Conservation (phyloP, 2,113 vertebrate species). For the Anser brachyrhynchus region DNA sequence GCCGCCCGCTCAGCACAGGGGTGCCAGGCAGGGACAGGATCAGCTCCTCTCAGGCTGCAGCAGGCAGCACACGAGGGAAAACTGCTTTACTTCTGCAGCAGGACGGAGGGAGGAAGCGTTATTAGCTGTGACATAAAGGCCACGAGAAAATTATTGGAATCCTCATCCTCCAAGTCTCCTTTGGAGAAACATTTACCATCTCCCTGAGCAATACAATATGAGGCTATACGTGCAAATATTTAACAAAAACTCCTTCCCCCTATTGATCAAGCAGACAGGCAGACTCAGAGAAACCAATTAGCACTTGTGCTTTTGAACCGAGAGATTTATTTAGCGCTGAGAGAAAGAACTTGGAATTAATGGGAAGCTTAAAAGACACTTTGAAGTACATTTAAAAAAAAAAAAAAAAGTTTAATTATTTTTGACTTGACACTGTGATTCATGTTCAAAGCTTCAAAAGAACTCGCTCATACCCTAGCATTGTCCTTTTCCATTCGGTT, state of each 20-base stretch:
- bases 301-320: constrained; percentile 56
- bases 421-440: constrained; percentile 62
- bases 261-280: constrained; percentile 52
- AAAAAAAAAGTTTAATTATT: constrained; percentile 63
- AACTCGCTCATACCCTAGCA: neutral
- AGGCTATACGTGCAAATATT: constrained; percentile 59
- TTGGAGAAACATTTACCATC: constrained; percentile 60
- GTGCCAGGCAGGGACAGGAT: neutral
- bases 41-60: neutral
- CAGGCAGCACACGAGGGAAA: fast-evolving
- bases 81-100: neutral
- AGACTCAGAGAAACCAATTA: constrained; percentile 68
- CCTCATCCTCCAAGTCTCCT: constrained; percentile 12
- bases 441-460: constrained; percentile 36
- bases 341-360: constrained; percentile 35
- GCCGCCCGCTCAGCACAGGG: neutral
- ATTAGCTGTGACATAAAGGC: constrained; percentile 48
- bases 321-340: constrained; percentile 55
- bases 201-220: constrained; percentile 45
- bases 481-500: constrained; percentile 3
- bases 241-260: constrained; percentile 58
- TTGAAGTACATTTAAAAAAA: constrained; percentile 59
- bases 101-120: neutral
- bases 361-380: constrained; percentile 53
- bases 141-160: constrained; percentile 31